Evolutionary conservation across 2,797 vertebrate species (phyloP).

Genomic region (Crocodylus rhombifer): DNA sequence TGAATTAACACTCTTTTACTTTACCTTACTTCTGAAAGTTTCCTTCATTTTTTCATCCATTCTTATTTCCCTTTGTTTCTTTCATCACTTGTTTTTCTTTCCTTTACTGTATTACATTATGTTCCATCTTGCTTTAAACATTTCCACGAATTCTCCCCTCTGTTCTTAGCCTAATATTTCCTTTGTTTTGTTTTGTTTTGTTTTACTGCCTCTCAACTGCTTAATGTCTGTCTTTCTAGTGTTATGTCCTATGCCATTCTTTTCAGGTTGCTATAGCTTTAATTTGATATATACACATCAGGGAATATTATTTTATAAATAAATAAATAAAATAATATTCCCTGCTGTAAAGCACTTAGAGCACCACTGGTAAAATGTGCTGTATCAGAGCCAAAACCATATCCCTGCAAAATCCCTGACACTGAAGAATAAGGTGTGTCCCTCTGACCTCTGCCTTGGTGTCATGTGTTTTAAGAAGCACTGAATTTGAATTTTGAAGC

Average conservation of each 20-base stretch:
- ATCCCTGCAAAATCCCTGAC: too few relatives aligned
- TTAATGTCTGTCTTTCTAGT: not conserved
- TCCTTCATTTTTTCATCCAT: not conserved
- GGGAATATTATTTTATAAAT: too few relatives aligned
- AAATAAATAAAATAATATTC: too few relatives aligned
- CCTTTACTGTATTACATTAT: not conserved
- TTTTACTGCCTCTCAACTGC: not conserved
- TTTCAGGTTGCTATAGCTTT: not conserved
- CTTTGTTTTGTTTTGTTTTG: not conserved
- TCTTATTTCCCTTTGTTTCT: not conserved
- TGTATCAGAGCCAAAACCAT: too few relatives aligned
- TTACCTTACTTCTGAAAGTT: constrained; percentile 11
- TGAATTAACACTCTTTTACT: not conserved
- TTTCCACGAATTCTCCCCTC: not conserved
- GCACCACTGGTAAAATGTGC: too few relatives aligned
- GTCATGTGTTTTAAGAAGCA: too few relatives aligned
- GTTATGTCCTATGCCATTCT: not conserved
- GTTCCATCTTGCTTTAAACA: not conserved
- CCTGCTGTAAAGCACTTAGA: too few relatives aligned
- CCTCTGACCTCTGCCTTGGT: too few relatives aligned
- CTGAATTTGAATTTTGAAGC: too few relatives aligned
- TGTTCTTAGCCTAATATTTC: not conserved
- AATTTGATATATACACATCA: not conserved
- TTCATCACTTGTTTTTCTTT: not conserved
- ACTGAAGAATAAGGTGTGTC: too few relatives aligned